Percentiles rank a stretch among this genome's conserved stretches.
phyloP scores from a whole-genome alignment of 2,113 vertebrate species.

The Phrynosoma platyrhinos region DNA sequence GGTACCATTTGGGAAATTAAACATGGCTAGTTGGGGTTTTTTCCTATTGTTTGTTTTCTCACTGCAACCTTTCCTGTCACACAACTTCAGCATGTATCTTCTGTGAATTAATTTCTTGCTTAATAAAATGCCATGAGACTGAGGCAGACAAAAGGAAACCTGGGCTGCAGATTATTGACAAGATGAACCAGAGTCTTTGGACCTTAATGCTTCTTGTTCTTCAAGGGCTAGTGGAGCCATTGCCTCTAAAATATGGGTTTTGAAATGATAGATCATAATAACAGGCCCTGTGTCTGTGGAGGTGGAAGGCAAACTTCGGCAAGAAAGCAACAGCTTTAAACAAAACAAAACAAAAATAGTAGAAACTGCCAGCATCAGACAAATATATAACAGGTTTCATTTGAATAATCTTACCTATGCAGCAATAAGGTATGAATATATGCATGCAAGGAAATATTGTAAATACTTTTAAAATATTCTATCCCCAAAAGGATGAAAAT shows the following conservation, averaged over 20 bases:
- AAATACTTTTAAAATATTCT: conserved; percentile 5
- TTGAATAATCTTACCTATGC: conserved; percentile 77
- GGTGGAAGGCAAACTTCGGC: conserved; percentile 76
- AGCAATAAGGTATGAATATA: conserved; percentile 52
- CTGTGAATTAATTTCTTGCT: background rate
- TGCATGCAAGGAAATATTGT: conserved; percentile 36
- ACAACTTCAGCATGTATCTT: background rate
- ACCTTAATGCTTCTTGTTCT: conserved; percentile 71
- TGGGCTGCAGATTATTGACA: conserved; percentile 70
- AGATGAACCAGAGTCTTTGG: conserved; percentile 74
- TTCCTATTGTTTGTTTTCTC: background rate
- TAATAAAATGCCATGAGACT: conserved; percentile 14
- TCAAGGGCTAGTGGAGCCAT: conserved; percentile 72
- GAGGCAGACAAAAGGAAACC: conserved; percentile 55
- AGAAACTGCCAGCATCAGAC: conserved; percentile 75
- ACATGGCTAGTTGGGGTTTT: background rate
- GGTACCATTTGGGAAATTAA: background rate
- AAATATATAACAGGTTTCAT: conserved; percentile 76
- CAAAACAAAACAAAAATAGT: conserved; percentile 77
- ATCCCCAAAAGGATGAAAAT: too few species aligned
- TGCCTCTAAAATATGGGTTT: conserved; percentile 71
- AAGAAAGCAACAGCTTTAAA: conserved; percentile 77
- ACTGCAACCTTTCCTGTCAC: background rate
- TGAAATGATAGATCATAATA: conserved; percentile 83
- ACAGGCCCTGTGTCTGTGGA: conserved; percentile 71